These are phyloP conservation scores for Orthonevra nobilis DNA, from an alignment of 2,888 invertebrate species.

Conservation along the genomic window DNA sequence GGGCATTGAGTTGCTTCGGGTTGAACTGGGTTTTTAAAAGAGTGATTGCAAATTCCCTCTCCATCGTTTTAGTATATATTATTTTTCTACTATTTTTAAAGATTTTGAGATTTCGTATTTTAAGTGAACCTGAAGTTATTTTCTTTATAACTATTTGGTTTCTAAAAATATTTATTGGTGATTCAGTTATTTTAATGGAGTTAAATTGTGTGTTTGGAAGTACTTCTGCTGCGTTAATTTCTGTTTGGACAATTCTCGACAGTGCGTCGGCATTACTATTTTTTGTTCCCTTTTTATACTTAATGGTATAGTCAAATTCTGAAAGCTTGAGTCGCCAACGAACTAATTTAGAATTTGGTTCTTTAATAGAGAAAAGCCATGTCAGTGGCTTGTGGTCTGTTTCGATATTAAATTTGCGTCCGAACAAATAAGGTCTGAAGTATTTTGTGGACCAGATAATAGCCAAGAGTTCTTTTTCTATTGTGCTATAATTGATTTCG, in stretches of 20 bases:
- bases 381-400: conserved; percentile 74
- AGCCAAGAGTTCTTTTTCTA: conserved; percentile 73
- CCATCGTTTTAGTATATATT: conserved; percentile 25
- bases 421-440: conserved; percentile 74
- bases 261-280: conserved; percentile 53
- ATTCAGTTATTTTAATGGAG: neutral
- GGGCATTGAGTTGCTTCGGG: conserved; percentile 26
- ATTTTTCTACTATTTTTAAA: conserved; percentile 22
- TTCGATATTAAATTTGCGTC: conserved; percentile 71
- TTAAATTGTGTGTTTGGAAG: neutral
- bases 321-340: conserved; percentile 73
- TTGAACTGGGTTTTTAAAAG: conserved; percentile 48
- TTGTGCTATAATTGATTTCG: conserved; percentile 72
- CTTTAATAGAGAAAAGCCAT: conserved; percentile 71
- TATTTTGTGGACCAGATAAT: conserved; percentile 72
- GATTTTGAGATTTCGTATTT: conserved; percentile 25
- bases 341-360: conserved; percentile 72
- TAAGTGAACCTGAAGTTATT: conserved; percentile 44
- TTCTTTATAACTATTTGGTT: conserved; percentile 18
- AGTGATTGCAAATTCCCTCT: conserved; percentile 12
- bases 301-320: conserved; percentile 73
- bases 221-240: neutral
- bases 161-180: conserved; percentile 17
- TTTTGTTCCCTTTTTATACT: conserved; percentile 65
- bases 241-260: neutral